Conservation (phyloP, 2,113 vertebrate genomes). For the Microtus montanus region DNA sequence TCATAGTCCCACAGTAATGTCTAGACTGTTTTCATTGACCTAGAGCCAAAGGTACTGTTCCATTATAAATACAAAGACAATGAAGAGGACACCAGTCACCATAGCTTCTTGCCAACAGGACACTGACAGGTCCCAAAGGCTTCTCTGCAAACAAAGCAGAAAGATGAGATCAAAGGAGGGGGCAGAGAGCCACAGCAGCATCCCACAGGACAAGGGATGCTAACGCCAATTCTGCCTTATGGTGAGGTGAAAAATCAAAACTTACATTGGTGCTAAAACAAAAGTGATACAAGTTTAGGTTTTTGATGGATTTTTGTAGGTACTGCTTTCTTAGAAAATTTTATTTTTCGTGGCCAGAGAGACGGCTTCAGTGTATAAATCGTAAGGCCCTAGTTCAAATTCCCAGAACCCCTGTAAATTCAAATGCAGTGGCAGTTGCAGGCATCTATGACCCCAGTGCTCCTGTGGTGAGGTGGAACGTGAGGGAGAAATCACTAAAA, state of each 20-base stretch:
- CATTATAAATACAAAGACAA: conserved; percentile 19
- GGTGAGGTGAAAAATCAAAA: conserved; percentile 11
- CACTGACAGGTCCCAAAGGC: not conserved
- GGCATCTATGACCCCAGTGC: not conserved
- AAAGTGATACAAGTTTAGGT: not conserved
- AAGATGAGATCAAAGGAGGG: not conserved
- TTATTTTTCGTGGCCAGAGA: not conserved
- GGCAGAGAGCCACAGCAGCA: not conserved
- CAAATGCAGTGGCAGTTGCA: not conserved
- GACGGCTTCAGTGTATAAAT: not conserved
- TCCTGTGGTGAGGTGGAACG: not conserved
- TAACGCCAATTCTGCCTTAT: not conserved
- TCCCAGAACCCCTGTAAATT: not conserved
- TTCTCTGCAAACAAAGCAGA: not conserved
- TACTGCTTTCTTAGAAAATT: conserved; percentile 18
- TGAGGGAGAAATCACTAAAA: not conserved
- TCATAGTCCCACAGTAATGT: not conserved
- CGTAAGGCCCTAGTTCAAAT: not conserved
- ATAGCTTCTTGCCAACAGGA: not conserved
- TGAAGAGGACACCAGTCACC: not conserved
- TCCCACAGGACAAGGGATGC: not conserved
- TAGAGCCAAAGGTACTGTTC: not conserved
- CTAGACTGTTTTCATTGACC: not conserved
- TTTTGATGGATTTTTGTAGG: not conserved
- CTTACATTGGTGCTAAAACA: not conserved